Evolutionary conservation across 2,888 invertebrate genomes (phyloP).

Genomic region (Stenchaetothrips biformis): DNA sequence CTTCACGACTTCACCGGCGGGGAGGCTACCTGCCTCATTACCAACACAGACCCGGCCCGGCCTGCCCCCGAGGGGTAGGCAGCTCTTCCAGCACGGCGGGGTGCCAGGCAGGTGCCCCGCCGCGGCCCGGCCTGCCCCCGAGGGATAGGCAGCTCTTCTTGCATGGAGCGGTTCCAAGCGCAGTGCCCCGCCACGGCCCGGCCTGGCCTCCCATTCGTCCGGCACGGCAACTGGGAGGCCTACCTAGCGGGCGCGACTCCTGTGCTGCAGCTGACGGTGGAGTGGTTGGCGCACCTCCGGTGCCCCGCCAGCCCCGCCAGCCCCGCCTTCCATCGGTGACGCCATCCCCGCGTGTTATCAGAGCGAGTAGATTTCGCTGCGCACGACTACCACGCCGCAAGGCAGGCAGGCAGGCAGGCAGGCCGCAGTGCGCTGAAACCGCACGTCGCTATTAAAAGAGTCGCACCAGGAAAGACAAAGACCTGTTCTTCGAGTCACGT

Average conservation of each 20-base stretch:
- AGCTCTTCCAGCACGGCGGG: background rate
- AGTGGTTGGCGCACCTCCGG: background rate
- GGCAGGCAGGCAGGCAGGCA: no score
- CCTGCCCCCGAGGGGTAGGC: background rate
- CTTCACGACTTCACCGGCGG: no score
- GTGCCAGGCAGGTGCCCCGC: background rate
- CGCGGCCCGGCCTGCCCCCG: background rate
- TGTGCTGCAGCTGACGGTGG: background rate
- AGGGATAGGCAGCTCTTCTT: background rate
- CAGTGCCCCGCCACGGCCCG: background rate
- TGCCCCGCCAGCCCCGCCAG: no score
- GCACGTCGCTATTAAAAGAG: slow-evolving; percentile 17
- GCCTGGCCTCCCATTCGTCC: background rate
- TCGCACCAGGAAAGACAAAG: slow-evolving; percentile 21
- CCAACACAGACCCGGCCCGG: no score
- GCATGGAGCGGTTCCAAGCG: background rate
- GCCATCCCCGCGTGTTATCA: no score
- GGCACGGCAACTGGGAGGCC: background rate
- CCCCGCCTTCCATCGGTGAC: no score
- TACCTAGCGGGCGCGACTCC: background rate
- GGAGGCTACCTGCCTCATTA: no score
- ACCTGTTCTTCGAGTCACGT: background rate
- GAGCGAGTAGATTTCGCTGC: no score
- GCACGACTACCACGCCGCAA: no score
- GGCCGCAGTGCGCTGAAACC: background rate